Evolutionary conservation across 2,888 invertebrate genomes (phyloP), one percentile per base, ranked within the genome.

Genomic region (Leucophenga maculata): DNA sequence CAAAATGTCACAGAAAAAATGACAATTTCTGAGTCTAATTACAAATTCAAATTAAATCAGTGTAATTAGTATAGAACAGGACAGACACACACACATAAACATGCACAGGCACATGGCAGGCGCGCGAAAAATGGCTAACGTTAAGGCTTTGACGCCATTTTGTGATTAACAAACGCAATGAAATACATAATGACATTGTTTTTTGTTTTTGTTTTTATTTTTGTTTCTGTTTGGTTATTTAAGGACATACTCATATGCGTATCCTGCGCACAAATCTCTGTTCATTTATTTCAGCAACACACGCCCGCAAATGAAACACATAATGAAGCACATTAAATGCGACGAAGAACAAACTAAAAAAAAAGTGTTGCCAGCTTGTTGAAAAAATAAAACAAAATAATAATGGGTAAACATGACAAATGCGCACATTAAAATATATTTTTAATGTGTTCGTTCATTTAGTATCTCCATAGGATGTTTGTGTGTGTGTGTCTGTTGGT

Each of bases 21-120:
- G 76, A 74, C 80, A 85, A 80, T 83, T 77, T 74, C 77, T 39
- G 39, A 73, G 76, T 75, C 83, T 85, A 83, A 85, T 85, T 84
- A 83, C 74, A 82, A 85, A 81, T 85, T 83, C 80, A 85, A 85
- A 85, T 85, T 84, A 83, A 80, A 85, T 84, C 81, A 77, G 78
- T 78, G 78, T 78, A 80, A 80, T 80, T 82, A 80, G 78, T 74
- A 72, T 72, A 73, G 75, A 80, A 75, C 78, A 77, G 76, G 76
- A 80, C 68, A 67, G 65, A 68, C 67, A 67, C 68, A 67, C 4
- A 26, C 26, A 18, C 65, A 57, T 65, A 70, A 20, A 65, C 57
- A 50, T 20, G 9, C 14, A 14, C 9, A 57, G 16, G 39, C 0
- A 31, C n/a, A 55, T 26, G 73, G 74, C 74, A 78, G 46, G 62